Conservation (phyloP, 2,888 invertebrate species). For the Synergus japonicus region DNA sequence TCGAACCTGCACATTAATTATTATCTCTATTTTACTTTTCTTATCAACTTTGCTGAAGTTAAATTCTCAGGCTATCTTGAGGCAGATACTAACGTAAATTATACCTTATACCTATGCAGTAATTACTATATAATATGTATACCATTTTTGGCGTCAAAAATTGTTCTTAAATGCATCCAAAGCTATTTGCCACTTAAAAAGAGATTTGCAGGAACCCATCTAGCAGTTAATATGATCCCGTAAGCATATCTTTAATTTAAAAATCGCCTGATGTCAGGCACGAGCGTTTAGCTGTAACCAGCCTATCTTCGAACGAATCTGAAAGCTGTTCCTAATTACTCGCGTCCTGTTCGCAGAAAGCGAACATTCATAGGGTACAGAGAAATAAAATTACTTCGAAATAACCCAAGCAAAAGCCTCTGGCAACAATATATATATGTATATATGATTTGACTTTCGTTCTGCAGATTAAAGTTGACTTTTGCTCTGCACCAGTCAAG, state of each 20-base stretch:
- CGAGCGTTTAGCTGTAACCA: neutral
- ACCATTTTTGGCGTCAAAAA: neutral
- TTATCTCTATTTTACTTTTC: neutral
- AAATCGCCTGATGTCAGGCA: neutral
- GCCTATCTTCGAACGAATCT: slow-evolving; percentile 20
- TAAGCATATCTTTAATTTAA: slow-evolving; percentile 24
- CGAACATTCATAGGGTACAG: neutral
- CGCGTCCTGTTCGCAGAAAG: slow-evolving; percentile 21
- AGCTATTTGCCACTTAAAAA: neutral
- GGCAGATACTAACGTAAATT: neutral
- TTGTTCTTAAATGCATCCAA: neutral
- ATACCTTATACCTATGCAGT: neutral
- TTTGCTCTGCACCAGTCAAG: neutral
- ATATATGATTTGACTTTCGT: neutral
- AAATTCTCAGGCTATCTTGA: neutral
- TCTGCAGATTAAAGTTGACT: neutral
- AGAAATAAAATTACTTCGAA: slow-evolving; percentile 1
- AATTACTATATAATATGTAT: neutral
- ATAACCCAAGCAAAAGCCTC: neutral
- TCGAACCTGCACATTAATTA: neutral
- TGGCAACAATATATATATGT: neutral
- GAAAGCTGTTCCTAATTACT: slow-evolving; percentile 36
- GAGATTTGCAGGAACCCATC: neutral
- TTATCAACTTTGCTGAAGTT: neutral
- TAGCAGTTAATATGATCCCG: neutral